phyloP scores from a whole-genome alignment of 2,888 invertebrate genomes.

The Leptinotarsa tumamoca region DNA sequence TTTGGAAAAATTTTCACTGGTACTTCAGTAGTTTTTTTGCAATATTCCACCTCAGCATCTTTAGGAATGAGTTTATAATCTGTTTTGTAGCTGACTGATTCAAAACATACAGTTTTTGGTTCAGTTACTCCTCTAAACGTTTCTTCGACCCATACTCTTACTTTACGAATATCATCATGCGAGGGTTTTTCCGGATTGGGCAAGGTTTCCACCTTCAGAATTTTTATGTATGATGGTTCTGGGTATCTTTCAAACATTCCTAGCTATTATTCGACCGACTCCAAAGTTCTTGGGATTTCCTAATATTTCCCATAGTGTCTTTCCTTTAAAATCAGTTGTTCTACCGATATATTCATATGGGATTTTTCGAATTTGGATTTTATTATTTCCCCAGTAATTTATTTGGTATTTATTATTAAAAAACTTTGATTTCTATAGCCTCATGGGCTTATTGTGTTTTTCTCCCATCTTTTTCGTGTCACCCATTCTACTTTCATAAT shows the following conservation, averaged over 20 bases:
- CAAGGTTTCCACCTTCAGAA: conserved; percentile 83
- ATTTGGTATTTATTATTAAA: neutral
- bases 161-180: conserved; percentile 71
- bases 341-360: conserved; percentile 80
- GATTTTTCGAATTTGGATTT: conserved; percentile 62
- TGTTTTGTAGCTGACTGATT: conserved; percentile 78
- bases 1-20: conserved; percentile 70
- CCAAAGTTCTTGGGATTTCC: conserved; percentile 88
- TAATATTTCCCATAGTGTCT: conserved; percentile 89
- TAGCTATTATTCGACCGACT: conserved; percentile 83
- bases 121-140: conserved; percentile 79
- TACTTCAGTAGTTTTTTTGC: conserved; percentile 62
- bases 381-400: too few relatives aligned
- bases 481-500: too few relatives aligned
- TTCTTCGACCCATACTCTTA: conserved; percentile 79
- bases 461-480: too few relatives aligned
- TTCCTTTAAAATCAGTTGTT: conserved; percentile 81
- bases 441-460: neutral
- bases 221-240: conserved; percentile 84
- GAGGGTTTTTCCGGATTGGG: conserved; percentile 68
- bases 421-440: conserved; percentile 32
- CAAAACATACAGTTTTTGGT: conserved; percentile 73
- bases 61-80: conserved; percentile 86
- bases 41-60: conserved; percentile 78
- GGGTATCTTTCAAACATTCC: conserved; percentile 83